Evolutionary conservation across 2,888 invertebrate genomes (phyloP).

Genomic region (Limnephilus lunatus): DNA sequence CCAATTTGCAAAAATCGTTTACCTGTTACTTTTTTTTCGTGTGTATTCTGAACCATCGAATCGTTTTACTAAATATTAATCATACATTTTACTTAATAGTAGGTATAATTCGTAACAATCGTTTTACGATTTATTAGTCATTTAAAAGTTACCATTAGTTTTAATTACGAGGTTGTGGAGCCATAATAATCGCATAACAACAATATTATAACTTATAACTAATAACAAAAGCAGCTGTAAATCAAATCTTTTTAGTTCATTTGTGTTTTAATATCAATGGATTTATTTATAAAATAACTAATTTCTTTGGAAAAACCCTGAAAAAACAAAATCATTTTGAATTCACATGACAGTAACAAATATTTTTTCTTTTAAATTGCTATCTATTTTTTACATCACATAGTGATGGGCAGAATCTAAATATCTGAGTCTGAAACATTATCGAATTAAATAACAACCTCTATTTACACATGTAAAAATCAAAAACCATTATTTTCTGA

Average conservation of each 20-base stretch:
- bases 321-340: background rate
- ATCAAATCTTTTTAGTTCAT: background rate
- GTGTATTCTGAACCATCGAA: background rate
- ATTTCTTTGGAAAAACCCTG: background rate
- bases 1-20: background rate
- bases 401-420: background rate
- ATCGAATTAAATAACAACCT: too few relatives aligned
- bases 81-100: background rate
- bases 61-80: background rate
- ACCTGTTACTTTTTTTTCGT: background rate
- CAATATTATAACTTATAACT: background rate
- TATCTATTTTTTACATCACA: background rate
- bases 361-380: background rate
- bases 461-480: too few relatives aligned
- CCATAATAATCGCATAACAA: conserved; percentile 13
- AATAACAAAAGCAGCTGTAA: conserved; percentile 7
- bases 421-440: background rate
- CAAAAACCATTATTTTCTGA: background rate
- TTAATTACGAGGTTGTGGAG: conserved; percentile 37
- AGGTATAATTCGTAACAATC: background rate
- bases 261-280: background rate
- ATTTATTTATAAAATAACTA: background rate
- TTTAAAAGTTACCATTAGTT: conserved; percentile 41
- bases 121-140: conserved; percentile 38
- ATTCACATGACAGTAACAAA: background rate